Conservation (phyloP, 2,888 invertebrate genomes). For the Cephus nigrinus region DNA sequence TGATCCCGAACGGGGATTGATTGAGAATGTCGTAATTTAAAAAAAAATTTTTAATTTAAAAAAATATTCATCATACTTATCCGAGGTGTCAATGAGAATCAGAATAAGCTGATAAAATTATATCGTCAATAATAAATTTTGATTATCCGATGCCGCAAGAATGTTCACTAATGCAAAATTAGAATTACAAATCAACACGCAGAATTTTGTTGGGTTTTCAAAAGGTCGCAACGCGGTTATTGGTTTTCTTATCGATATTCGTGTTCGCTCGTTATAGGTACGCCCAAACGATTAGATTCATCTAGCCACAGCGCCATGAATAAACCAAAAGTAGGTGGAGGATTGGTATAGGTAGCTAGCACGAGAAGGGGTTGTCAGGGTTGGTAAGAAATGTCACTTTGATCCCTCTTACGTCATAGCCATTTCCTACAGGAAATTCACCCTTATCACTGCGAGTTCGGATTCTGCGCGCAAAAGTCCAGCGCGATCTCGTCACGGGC, state of each 20-base stretch:
- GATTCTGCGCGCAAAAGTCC: not conserved
- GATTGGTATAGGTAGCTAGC: not conserved
- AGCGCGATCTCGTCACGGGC: not conserved
- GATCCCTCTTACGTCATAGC: constrained; percentile 16
- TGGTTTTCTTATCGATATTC: not conserved
- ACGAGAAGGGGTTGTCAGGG: constrained; percentile 7
- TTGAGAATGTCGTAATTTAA: not conserved
- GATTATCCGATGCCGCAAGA: not conserved
- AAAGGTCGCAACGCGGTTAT: not conserved
- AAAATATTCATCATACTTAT: not conserved
- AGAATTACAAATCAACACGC: not conserved
- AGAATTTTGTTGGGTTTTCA: not conserved
- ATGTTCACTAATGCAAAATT: not conserved
- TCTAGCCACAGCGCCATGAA: not conserved
- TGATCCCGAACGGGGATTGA: not conserved
- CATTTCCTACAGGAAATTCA: not conserved
- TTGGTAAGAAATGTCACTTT: constrained; percentile 17
- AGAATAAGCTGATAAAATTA: not conserved
- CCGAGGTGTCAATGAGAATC: not conserved
- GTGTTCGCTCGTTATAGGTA: not conserved
- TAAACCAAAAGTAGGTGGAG: constrained; percentile 13
- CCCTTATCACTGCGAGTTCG: not conserved
- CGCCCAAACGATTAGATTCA: not conserved
- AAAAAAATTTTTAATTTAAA: not conserved
- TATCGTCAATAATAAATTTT: not conserved